These are phyloP conservation scores for Bryconaethiops microstoma DNA, from an alignment of 2,797 vertebrate species.

Conservation along the genomic window DNA sequence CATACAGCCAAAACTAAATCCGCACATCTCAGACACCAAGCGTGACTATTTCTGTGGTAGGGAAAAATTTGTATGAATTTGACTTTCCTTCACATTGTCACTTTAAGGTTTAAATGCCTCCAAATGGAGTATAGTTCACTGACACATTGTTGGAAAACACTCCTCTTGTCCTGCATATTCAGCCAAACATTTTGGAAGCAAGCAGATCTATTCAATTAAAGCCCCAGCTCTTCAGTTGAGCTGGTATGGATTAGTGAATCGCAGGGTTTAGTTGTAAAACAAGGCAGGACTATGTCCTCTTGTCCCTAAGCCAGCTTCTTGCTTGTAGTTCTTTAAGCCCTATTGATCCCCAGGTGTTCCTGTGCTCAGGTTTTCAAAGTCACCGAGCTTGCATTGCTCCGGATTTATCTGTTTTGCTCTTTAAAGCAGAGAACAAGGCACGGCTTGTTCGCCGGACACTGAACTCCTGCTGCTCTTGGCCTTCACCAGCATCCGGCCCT, in stretches of 20 bases:
- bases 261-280: constrained; percentile 28
- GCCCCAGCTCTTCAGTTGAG: background rate
- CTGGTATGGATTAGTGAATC: constrained; percentile 10
- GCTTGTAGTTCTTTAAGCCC: constrained; percentile 76
- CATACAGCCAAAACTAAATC: background rate
- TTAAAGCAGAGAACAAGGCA: constrained; percentile 82
- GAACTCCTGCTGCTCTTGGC: constrained; percentile 74
- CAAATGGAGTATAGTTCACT: background rate
- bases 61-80: background rate
- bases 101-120: background rate
- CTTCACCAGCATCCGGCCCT: constrained; percentile 77
- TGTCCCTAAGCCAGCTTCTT: constrained; percentile 66
- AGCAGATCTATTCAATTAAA: constrained; percentile 1
- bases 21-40: background rate
- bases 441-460: constrained; percentile 77
- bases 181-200: constrained; percentile 5
- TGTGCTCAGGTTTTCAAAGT: constrained; percentile 71
- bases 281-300: constrained; percentile 60
- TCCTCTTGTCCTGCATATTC: background rate
- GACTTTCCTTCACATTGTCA: background rate
- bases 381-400: constrained; percentile 81
- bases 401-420: constrained; percentile 83
- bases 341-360: constrained; percentile 79
- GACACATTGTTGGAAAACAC: background rate
- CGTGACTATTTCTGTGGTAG: background rate